Percentiles rank a stretch among this genome's conserved stretches.
phyloP scores from a whole-genome alignment of 1,140 invertebrate species.

The Drusus annulatus region DNA sequence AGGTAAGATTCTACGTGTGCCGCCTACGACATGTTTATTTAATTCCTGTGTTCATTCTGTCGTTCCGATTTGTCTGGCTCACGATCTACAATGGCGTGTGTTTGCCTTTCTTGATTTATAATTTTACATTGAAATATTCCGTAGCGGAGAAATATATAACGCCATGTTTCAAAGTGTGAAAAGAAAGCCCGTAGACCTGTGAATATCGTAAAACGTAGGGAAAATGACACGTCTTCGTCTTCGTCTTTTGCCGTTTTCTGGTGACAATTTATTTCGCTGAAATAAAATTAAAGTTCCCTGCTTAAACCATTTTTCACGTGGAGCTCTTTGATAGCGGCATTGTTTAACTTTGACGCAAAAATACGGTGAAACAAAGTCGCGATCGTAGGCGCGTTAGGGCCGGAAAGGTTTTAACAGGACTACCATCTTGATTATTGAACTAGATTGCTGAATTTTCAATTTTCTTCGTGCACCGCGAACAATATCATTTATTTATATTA shows the following conservation, averaged over 20 bases:
- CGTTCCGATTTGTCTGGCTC: slow-evolving; percentile 31
- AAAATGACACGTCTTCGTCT: neutral
- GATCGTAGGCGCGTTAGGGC: no score
- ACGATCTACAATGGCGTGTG: slow-evolving; percentile 25
- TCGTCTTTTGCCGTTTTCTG: neutral
- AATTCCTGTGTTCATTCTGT: slow-evolving; percentile 32
- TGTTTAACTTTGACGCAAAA: no score
- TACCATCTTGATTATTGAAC: no score
- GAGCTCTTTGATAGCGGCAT: no score
- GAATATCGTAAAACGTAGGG: neutral
- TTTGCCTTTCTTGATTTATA: slow-evolving; percentile 50
- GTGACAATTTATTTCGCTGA: neutral
- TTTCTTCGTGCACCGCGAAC: no score
- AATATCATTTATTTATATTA: no score
- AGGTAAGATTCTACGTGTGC: no score
- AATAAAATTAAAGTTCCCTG: neutral
- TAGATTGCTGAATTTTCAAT: no score
- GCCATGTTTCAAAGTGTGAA: neutral
- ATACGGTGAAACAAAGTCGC: no score
- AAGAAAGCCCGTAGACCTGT: neutral
- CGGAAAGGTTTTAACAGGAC: no score
- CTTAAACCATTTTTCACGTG: no score
- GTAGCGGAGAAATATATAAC: neutral
- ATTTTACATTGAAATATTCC: slow-evolving; percentile 45
- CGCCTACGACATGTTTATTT: slow-evolving; percentile 27